Percentiles rank a stretch among this genome's conserved stretches.
These are phyloP conservation scores for Sapayoa aenigma DNA, from an alignment of 2,113 vertebrate genomes.

Conservation along the genomic window DNA sequence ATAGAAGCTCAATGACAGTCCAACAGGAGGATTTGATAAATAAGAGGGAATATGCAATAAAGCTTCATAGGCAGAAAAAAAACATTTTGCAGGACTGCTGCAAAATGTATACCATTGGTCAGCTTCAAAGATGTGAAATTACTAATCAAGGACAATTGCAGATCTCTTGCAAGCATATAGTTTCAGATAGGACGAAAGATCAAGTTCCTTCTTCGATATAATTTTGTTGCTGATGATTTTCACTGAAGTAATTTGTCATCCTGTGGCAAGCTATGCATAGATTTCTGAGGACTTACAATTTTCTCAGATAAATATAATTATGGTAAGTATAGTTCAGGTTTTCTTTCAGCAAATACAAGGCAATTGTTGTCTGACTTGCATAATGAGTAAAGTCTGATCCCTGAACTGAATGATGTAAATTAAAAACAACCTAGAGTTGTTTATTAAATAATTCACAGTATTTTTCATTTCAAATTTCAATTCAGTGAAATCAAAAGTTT, in stretches of 20 bases:
- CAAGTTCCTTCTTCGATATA: background rate
- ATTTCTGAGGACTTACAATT: background rate
- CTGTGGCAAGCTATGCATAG: background rate
- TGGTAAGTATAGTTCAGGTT: background rate
- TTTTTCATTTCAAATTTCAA: background rate
- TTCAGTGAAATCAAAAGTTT: background rate
- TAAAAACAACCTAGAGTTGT: background rate
- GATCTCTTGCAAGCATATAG: background rate
- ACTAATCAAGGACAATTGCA: background rate
- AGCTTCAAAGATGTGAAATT: background rate
- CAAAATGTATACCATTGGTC: background rate
- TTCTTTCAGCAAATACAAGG: background rate
- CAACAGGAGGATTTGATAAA: background rate
- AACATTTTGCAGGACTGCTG: background rate
- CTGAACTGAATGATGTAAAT: background rate
- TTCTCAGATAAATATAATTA: background rate
- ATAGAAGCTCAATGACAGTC: fast-evolving
- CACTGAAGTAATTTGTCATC: background rate
- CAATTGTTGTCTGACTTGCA: background rate
- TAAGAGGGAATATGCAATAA: background rate
- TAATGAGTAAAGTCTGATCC: background rate
- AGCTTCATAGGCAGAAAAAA: background rate
- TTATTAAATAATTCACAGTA: background rate
- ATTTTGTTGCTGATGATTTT: background rate
- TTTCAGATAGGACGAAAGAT: background rate